Evolutionary conservation across 2,797 vertebrate species (phyloP).

Genomic region (Luscinia luscinia): DNA sequence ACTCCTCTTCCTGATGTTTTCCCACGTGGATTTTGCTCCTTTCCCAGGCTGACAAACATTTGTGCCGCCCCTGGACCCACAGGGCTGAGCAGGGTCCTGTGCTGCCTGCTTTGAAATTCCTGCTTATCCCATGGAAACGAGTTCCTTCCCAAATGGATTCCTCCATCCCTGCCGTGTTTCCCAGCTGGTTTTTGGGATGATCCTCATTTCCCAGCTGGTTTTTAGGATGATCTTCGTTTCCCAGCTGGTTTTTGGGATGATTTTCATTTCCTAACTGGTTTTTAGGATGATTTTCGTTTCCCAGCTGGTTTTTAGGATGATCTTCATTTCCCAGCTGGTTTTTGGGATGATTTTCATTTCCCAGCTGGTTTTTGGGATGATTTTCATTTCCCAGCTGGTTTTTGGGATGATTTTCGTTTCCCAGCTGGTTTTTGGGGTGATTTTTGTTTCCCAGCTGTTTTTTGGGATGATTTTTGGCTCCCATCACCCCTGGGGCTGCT

Average conservation of each 20-base stretch:
- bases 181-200: background rate
- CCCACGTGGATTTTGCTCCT: background rate
- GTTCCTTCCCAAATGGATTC: background rate
- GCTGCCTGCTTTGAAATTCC: background rate
- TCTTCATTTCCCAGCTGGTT: too few relatives aligned
- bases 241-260: too few relatives aligned
- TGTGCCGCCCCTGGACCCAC: background rate
- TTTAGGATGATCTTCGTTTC: background rate
- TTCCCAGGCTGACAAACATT: background rate
- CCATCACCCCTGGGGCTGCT: background rate
- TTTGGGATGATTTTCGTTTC: too few relatives aligned
- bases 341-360: too few relatives aligned
- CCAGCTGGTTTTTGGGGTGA: too few relatives aligned
- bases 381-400: too few relatives aligned
- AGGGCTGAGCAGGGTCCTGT: background rate
- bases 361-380: too few relatives aligned
- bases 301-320: too few relatives aligned
- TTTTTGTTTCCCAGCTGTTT: too few relatives aligned
- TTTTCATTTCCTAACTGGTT: background rate
- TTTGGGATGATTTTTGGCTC: background rate
- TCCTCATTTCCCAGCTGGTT: background rate
- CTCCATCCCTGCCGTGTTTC: background rate
- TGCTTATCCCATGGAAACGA: background rate
- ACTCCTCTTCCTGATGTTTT: background rate
- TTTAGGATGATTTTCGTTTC: background rate